Base-by-base conservation (phyloP, 2,113 vertebrate genomes). In the Microcebus jonahi region DNA sequence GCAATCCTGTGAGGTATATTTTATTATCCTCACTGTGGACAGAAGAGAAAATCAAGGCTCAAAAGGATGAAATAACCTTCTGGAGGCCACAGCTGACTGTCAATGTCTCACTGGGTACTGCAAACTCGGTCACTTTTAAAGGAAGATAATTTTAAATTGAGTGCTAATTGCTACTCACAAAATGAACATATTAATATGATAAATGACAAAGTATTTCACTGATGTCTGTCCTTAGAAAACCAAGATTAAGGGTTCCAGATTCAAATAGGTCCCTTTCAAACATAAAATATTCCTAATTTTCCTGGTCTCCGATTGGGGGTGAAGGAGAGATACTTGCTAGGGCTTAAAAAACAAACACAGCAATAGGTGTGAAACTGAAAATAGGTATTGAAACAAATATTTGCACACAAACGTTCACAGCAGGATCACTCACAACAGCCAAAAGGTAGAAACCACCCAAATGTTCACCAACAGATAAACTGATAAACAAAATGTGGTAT, bases 201-300 rank as follows among this genome's bases (percentile, higher is more conserved):
- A 70, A 92, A 90, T 29, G 42, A 50, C 48, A 92, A 94, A 85
- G 48, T 55, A 82, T 57, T 85, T 96, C 73, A 80, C n/a, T 48
- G 45, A 90, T 27, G n/a, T 61, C 50, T 21, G 18, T 68, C 45
- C 89, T 34, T 2, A 95, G 80, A 61, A 94, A 91, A 91, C 55
- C 63, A 68, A 85, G 80, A 80, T 86, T 75, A 91, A 65, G 79
- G 59, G 50, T 50, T 85, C 57, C 5, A n/a, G 92, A 84, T 92
- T 89, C n/a, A 88, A 21, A 57, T 0, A 80, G 84, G 11, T n/a
- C 61, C 17, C n/a, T 96, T 88, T 94, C 27, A 73, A 63, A 94
- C 65, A 29, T 4, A 82, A 89, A 96, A 76, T 82, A 80, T 25
- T 89, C 29, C 67, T 53, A 53, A 79, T 94, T 94, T 92, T 96